Conservation (phyloP, 2,113 vertebrate genomes). For the Amphiprion percula region DNA sequence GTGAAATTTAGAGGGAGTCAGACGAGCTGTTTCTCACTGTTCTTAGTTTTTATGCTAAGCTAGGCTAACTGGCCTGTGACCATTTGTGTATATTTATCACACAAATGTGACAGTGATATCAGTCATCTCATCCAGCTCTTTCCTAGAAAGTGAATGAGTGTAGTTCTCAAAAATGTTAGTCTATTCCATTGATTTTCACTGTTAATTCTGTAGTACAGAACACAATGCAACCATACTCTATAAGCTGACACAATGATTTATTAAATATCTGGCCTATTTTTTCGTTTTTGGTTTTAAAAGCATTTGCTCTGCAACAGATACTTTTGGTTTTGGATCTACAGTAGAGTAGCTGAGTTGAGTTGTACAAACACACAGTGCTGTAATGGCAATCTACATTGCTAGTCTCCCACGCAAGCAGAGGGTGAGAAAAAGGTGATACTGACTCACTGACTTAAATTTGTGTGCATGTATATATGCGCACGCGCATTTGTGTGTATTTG, state of each 20-base stretch:
- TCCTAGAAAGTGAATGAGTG: neutral
- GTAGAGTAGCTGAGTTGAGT: slow-evolving; percentile 50
- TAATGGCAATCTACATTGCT: slow-evolving; percentile 70
- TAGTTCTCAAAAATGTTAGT: neutral
- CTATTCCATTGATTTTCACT: neutral
- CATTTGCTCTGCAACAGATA: slow-evolving; percentile 28
- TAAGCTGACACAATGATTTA: neutral
- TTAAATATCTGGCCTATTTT: neutral
- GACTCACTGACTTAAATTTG: slow-evolving; percentile 83
- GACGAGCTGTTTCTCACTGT: too few relatives aligned
- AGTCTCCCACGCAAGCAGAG: slow-evolving; percentile 83
- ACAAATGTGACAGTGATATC: too few relatives aligned
- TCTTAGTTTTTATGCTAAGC: too few relatives aligned
- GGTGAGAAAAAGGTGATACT: slow-evolving; percentile 84
- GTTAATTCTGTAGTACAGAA: neutral
- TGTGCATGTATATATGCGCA: slow-evolving; percentile 51
- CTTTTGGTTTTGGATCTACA: slow-evolving; percentile 59
- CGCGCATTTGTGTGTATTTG: neutral
- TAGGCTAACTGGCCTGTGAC: too few relatives aligned
- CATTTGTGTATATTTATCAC: too few relatives aligned
- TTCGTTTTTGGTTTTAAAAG: slow-evolving; percentile 14
- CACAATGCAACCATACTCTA: neutral
- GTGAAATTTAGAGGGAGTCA: too few relatives aligned
- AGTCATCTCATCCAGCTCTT: too few relatives aligned
- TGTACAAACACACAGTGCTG: slow-evolving; percentile 52